Conservation (phyloP, 2,113 vertebrate species). For the Peromyscus leucopus region DNA sequence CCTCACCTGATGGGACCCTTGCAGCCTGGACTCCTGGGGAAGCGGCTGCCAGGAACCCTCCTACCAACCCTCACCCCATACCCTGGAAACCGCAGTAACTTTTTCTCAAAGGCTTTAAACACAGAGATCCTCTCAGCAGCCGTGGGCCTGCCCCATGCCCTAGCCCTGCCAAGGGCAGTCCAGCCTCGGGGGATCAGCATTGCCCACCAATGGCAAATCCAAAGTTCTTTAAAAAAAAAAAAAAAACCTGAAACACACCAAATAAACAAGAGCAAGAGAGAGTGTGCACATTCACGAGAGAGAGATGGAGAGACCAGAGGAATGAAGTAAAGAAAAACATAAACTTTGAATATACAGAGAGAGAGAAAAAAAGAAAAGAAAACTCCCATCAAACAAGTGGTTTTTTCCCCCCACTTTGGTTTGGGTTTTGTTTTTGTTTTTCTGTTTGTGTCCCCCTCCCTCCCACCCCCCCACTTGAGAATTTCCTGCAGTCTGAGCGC, state of each 20-base stretch:
- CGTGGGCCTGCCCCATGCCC: constrained; percentile 72
- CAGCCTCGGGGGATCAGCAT: constrained; percentile 57
- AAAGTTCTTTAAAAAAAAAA: constrained; percentile 78
- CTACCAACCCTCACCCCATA: constrained; percentile 67
- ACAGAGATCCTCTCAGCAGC: constrained; percentile 83
- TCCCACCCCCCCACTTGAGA: constrained; percentile 21
- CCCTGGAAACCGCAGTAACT: constrained; percentile 80
- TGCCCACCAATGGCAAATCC: constrained; percentile 82
- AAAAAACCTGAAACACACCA: constrained; percentile 75
- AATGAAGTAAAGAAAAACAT: constrained; percentile 75
- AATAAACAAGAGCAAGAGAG: constrained; percentile 61
- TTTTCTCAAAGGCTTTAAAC: constrained; percentile 85
- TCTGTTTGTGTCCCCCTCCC: constrained; percentile 49
- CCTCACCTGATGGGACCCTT: constrained; percentile 11
- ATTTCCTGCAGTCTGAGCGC: constrained; percentile 65
- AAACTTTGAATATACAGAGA: constrained; percentile 75
- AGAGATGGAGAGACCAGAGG: constrained; percentile 72
- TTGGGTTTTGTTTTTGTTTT: not conserved
- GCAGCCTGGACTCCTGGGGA: constrained; percentile 70
- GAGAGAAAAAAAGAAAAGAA: constrained; percentile 28
- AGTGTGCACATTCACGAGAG: constrained; percentile 19
- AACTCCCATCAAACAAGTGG: constrained; percentile 74
- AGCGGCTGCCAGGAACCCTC: constrained; percentile 63
- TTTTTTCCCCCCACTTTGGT: not conserved
- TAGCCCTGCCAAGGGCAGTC: constrained; percentile 70